A percentile compares a stretch with the other conserved stretches of the same genome.
These are phyloP conservation scores for Drosophila jambulina DNA, from an alignment of 1,140 invertebrate species.

Conservation along the genomic window DNA sequence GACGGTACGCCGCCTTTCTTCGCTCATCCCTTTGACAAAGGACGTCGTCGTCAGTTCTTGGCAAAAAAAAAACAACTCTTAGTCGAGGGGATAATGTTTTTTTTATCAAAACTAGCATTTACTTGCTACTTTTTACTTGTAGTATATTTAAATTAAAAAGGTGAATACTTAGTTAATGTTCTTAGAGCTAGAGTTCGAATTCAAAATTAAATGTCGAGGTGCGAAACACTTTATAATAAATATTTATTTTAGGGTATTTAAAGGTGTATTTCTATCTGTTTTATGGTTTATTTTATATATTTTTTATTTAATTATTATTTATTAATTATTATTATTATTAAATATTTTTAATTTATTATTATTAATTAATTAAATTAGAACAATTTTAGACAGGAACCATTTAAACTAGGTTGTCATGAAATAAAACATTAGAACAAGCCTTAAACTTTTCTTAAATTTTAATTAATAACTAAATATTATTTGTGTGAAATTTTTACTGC, in stretches of 20 bases:
- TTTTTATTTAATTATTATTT: not conserved
- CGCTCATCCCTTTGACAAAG: not conserved
- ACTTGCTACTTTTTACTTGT: not conserved
- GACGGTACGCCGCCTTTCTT: not conserved
- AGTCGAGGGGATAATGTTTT: not conserved
- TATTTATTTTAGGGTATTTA: not conserved
- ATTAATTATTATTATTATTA: no score
- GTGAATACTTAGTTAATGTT: not conserved
- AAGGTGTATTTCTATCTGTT: no score
- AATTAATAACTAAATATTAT: no score
- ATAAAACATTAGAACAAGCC: not conserved
- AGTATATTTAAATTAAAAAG: not conserved
- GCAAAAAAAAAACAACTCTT: not conserved
- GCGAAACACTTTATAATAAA: no score
- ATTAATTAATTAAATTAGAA: not conserved
- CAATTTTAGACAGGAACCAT: not conserved
- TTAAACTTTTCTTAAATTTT: no score
- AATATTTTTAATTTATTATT: not conserved
- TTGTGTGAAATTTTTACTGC: no score
- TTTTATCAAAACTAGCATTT: not conserved
- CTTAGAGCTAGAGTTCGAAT: no score
- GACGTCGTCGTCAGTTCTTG: not conserved
- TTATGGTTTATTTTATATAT: no score
- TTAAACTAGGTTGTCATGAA: not conserved
- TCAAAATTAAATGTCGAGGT: no score